Conservation (phyloP, 2,888 invertebrate species). For the Plebejus melissa region DNA sequence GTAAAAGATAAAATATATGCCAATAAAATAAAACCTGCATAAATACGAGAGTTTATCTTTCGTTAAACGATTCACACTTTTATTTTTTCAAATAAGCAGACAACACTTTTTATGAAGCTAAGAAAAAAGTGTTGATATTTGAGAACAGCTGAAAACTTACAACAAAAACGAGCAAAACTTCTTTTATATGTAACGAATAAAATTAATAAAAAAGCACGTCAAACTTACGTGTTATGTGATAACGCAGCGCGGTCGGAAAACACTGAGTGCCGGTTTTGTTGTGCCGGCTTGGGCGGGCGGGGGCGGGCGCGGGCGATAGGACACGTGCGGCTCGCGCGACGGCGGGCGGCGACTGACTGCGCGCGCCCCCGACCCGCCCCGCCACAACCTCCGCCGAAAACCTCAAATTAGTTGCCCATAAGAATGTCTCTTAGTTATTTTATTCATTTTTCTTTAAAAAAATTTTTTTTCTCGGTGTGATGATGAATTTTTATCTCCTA, state of each 20-base stretch:
- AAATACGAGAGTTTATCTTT: not conserved
- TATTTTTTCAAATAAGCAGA: not conserved
- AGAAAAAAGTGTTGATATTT: not conserved
- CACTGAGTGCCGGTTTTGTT: conserved; percentile 60
- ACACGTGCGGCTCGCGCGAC: conserved; percentile 65
- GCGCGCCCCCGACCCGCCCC: conserved; percentile 49
- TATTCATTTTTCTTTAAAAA: not conserved
- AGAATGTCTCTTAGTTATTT: not conserved
- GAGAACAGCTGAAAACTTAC: not conserved
- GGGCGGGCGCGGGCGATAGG: conserved; percentile 45
- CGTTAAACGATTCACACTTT: not conserved
- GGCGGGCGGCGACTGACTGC: conserved; percentile 61
- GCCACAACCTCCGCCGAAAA: conserved; percentile 50
- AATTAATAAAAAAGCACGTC: conserved; percentile 14
- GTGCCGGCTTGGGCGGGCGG: conserved; percentile 50
- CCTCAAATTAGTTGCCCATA: conserved; percentile 33
- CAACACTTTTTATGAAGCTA: not conserved
- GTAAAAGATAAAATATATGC: not conserved
- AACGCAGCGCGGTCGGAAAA: conserved; percentile 46
- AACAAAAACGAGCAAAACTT: not conserved
- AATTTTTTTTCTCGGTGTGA: no score
- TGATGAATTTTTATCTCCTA: no score
- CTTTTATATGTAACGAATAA: not conserved
- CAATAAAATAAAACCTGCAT: not conserved
- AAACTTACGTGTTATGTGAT: conserved; percentile 52